Evolutionary conservation across 2,797 vertebrate genomes (phyloP), one percentile per base, ranked within the genome.

Genomic region (Oreortyx pictus): DNA sequence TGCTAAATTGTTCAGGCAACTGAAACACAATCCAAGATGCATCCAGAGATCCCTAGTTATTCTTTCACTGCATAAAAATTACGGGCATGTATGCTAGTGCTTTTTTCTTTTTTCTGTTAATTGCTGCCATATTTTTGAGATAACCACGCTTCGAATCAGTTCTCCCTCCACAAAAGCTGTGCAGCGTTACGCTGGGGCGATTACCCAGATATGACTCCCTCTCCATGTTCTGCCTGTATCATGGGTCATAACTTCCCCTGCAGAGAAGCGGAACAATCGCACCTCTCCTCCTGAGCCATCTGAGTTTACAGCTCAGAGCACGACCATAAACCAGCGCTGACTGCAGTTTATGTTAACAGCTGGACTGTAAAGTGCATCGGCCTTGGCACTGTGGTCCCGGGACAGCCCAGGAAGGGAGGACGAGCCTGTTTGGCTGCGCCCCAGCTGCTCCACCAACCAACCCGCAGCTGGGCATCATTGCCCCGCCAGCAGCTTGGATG

Each of bases 301-400:
- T 1, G 33, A 68, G 65, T 54, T 74, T 20, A 65, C 44, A 71
- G 86, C 62, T 88, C 70, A 61, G 73, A 57, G 66, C 15, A 31
- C 0, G 31, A 37, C 14, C 29, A 61, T 7, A 50, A 29, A 66
- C 37, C 74, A 39, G 47, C 67, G 67, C 78, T 76, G 77, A 14
- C 1, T 35, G 49, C 66, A 81, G 49, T 6, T 4, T 35, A 66
- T 54, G 59, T 9, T 70, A 73, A 49, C 2, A 86, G 68, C 44
- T 41, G 73, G 44, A 9, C 52, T 82, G 54, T 16, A n/a, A 88
- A 78, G 67, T 27, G 35, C 66, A 56, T 56, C 67, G 56, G 78
- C 67, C 6, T 23, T 31, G 62, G 31, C 22, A 71, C 41, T 0
- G 2, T 0, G 2, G 24, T 24, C 52, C 14, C n/a, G 0, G 2